Evolutionary conservation across 2,113 vertebrate species (phyloP).

Genomic region (Siniperca knerii): DNA sequence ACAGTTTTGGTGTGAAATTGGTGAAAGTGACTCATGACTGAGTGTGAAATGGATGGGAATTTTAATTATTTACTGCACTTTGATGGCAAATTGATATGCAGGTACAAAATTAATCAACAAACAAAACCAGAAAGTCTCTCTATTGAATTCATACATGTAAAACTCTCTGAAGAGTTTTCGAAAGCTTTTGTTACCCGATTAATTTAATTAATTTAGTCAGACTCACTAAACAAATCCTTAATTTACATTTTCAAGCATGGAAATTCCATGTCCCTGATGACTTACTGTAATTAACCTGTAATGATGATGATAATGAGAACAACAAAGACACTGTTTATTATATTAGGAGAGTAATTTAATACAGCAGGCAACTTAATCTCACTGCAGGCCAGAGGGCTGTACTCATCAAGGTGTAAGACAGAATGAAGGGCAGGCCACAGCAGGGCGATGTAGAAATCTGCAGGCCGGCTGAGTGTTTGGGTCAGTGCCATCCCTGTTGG

Average conservation of each 20-base stretch:
- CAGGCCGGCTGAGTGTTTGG: constrained; percentile 47
- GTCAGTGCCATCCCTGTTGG: constrained; percentile 41
- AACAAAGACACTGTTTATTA: constrained; percentile 57
- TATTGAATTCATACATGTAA: not conserved
- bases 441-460: constrained; percentile 26
- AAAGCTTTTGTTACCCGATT: constrained; percentile 31
- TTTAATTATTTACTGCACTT: not conserved
- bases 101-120: not conserved
- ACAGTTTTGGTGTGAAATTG: constrained; percentile 8
- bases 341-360: constrained; percentile 57
- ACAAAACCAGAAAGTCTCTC: constrained; percentile 3
- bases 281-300: constrained; percentile 63
- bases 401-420: constrained; percentile 43
- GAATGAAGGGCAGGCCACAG: constrained; percentile 37
- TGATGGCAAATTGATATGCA: not conserved
- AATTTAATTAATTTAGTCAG: constrained; percentile 48
- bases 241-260: constrained; percentile 60
- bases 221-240: constrained; percentile 49
- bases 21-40: not conserved
- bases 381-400: constrained; percentile 38
- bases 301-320: constrained; percentile 58
- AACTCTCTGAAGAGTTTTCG: constrained; percentile 19
- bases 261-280: constrained; percentile 48
- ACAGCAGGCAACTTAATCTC: constrained; percentile 61
- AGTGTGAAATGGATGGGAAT: not conserved